These are phyloP conservation scores for Tolypeutes matacus DNA, from an alignment of 2,797 vertebrate genomes.

Conservation along the genomic window DNA sequence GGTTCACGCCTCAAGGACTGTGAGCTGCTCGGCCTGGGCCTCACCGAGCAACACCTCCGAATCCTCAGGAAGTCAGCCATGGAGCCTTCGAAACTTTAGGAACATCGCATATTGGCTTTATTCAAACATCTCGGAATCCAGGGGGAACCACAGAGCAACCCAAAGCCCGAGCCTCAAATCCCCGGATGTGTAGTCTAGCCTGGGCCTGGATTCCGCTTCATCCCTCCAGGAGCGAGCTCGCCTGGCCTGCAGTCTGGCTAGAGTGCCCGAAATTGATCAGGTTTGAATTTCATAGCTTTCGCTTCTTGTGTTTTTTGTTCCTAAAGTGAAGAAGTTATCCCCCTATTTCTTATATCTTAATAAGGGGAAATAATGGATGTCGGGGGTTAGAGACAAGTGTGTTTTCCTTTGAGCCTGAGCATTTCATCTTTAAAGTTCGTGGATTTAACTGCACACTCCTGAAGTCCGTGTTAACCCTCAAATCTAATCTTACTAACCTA, in stretches of 20 bases:
- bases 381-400: background rate
- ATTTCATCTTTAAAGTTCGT: background rate
- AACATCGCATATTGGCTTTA: background rate
- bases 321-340: background rate
- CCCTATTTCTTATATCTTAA: background rate
- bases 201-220: too few species aligned
- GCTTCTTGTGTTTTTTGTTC: background rate
- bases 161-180: background rate
- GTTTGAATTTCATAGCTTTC: background rate
- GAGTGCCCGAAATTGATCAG: background rate
- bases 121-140: background rate
- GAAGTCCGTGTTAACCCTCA: background rate
- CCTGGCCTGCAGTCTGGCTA: background rate
- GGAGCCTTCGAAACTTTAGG: background rate
- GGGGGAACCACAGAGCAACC: background rate
- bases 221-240: background rate
- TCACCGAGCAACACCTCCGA: background rate
- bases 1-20: background rate
- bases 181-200: background rate
- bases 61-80: background rate
- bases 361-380: background rate
- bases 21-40: background rate
- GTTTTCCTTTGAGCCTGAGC: slow-evolving; percentile 20
- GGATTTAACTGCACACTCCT: background rate
- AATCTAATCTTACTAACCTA: background rate